These are phyloP conservation scores for Myotis lucifugus DNA, from an alignment of 2,113 vertebrate species.

Conservation along the genomic window DNA sequence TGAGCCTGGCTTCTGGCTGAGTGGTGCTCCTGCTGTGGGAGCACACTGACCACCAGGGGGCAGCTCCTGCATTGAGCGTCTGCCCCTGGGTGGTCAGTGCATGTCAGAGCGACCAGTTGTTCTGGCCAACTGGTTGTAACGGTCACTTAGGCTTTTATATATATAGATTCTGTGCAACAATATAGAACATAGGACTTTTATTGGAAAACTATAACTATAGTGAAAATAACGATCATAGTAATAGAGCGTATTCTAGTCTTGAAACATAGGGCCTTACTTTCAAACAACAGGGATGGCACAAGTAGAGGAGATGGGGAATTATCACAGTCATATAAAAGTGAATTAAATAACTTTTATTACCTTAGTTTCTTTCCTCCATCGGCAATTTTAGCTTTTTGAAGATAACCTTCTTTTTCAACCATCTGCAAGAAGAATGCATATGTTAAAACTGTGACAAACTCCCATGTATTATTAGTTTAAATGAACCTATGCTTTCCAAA, in stretches of 20 bases:
- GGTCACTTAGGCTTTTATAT: too few species aligned
- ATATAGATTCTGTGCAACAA: background rate
- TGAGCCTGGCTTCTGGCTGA: too few species aligned
- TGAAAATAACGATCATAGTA: background rate
- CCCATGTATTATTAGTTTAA: constrained; percentile 55
- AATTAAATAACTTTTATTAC: constrained; percentile 77
- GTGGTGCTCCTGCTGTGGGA: too few species aligned
- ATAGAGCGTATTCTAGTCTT: background rate
- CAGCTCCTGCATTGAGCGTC: too few species aligned
- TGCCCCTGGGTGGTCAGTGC: too few species aligned
- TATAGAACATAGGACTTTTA: constrained; percentile 9
- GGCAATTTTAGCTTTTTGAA: constrained; percentile 95
- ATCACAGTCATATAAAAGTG: background rate
- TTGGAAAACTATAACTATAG: background rate
- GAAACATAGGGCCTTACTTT: background rate
- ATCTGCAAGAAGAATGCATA: constrained; percentile 82
- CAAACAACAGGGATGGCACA: background rate
- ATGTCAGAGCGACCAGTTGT: too few species aligned
- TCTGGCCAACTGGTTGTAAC: too few species aligned
- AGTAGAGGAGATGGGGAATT: background rate
- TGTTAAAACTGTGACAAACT: constrained; percentile 50
- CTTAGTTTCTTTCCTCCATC: constrained; percentile 94
- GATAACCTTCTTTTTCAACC: constrained; percentile 90
- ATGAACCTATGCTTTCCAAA: constrained; percentile 56
- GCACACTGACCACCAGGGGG: too few species aligned